Base-by-base conservation (phyloP, 1,140 invertebrate species). In the Liolophura sinensis region DNA sequence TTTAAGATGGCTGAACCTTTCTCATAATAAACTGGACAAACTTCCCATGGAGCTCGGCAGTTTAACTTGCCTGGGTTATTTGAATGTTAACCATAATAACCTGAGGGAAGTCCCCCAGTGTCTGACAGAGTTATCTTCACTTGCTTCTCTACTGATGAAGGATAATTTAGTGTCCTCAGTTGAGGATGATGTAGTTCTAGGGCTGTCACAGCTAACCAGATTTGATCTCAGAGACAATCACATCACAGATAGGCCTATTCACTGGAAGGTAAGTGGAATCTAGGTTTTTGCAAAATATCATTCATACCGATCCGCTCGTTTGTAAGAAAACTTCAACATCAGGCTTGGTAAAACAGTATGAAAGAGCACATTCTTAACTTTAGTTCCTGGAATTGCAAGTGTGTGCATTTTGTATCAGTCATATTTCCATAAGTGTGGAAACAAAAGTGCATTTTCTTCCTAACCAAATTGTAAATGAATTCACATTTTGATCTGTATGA, bases 161-260 rank as follows among this genome's bases (percentile, higher is more conserved):
- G 60, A 59, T 7, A 83, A 82, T 68, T 60, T 67, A 14, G 68
- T 83, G 5, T 60, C 47, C 9, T 22, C 52, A 16, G 67, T 82
- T n/a, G 57, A 63, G 54, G 79, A 80, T 74, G 74, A 80, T 56
- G 73, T 71, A 20, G 68, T 82, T 20, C 54, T 79, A 22, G 74
- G 61, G n/a, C 59, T 82, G 22, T 66, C 77, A 0, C 71, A 77
- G 40, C 69, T 82, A 4, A 76, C 70, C 14, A 78, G 78, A 46
- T 73, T 82, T 67, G 80, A 82, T 74, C 59, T 82, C 14, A 65
- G 79, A 62, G 76, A 81, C 55, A 81, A 77, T 64, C 46, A 60
- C 40, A 73, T 82, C 14, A 25, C 67, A 5, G 63, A 64, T 24
- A 75, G 73, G 60, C 78, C 78, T 16, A 56, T 56, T 12, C 78